Percentiles rank a stretch among this genome's conserved stretches.
phyloP scores from a whole-genome alignment of 2,888 invertebrate species.

The Drosophila macrospina region DNA sequence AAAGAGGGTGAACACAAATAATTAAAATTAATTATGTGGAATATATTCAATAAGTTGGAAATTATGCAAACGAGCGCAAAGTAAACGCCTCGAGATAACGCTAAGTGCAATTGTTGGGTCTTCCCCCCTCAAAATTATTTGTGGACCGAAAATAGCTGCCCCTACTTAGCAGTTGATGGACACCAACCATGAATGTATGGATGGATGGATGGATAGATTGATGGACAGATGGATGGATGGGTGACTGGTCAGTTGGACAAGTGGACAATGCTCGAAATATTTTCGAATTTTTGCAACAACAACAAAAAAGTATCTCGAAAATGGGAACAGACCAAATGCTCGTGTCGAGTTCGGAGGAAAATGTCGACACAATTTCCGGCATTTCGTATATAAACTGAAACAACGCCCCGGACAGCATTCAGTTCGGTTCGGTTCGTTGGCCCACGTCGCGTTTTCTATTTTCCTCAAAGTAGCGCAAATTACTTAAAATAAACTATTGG shows the following conservation, averaged over 20 bases:
- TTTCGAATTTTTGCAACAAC: conserved; percentile 54
- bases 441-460: conserved; percentile 46
- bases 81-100: conserved; percentile 70
- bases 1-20: conserved; percentile 62
- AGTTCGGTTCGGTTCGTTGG: conserved; percentile 60
- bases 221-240: conserved; percentile 18
- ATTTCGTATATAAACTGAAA: conserved; percentile 74
- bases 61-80: conserved; percentile 79
- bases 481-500: conserved; percentile 74
- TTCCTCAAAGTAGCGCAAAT: conserved; percentile 62
- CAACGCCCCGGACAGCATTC: conserved; percentile 52
- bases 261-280: conserved; percentile 56
- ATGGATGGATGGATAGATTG: conserved; percentile 35
- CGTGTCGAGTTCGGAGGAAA: conserved; percentile 49
- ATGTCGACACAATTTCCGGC: conserved; percentile 74
- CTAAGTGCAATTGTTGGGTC: conserved; percentile 70
- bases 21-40: conserved; percentile 80
- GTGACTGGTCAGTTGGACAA: conserved; percentile 38
- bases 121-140: conserved; percentile 40
- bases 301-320: conserved; percentile 45
- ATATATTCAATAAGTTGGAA: conserved; percentile 80
- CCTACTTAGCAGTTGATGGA: conserved; percentile 69
- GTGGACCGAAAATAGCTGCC: conserved; percentile 66
- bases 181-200: conserved; percentile 38
- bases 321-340: conserved; percentile 53